Evolutionary conservation across 2,797 vertebrate species (phyloP), one percentile per base, ranked within the genome.

Genomic region (Taeniopygia guttata): DNA sequence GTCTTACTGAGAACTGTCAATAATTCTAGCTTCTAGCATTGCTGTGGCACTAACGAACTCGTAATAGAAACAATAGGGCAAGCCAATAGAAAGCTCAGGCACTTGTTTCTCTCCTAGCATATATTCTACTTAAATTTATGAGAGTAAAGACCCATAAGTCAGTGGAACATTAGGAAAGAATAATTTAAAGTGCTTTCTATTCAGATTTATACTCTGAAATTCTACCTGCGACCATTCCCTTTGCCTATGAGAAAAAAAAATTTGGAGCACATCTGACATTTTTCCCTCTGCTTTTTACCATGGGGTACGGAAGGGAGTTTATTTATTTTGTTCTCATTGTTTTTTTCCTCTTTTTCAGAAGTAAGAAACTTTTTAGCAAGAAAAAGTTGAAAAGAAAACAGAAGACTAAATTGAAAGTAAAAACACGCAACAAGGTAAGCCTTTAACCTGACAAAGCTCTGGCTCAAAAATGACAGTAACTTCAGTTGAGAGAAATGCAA

Each of bases 311-410:
- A 46, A 74, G 18, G 26, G 62, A 62, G 16, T 84, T 93, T 66
- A 46, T 62, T 96, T 62, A 7, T 64, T 60, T 89, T 90, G 7
- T 90, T 90, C 68, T 69, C 62, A 87, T 69, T 5, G 5, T 22
- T 91, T 87, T 94, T 49, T 63, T 60, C 2, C 2, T 91, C 75
- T 97, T 98, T 92, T 99, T 95, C 97, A 99, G 99, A 97, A 99
- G 98, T 95, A 99, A 99, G 98, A 99, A 99, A 97, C 98, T 98
- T 96, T 98, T 99, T 97, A 99, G 98, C 98, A 99, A 99, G 98
- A 99, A 99, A 98, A 99, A 99, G 93, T 98, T 99, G 95, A 99
- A 99, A 98, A 98, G 99, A 94, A 98, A 99, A 97, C 99, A 99
- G 97, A 99, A 99, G 98, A 98, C 98, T 97, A 99, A 99, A 97